Evolutionary conservation across 2,888 invertebrate genomes (phyloP), one percentile per base, ranked within the genome.

Genomic region (Pseudococcus jackbeardsleyi): DNA sequence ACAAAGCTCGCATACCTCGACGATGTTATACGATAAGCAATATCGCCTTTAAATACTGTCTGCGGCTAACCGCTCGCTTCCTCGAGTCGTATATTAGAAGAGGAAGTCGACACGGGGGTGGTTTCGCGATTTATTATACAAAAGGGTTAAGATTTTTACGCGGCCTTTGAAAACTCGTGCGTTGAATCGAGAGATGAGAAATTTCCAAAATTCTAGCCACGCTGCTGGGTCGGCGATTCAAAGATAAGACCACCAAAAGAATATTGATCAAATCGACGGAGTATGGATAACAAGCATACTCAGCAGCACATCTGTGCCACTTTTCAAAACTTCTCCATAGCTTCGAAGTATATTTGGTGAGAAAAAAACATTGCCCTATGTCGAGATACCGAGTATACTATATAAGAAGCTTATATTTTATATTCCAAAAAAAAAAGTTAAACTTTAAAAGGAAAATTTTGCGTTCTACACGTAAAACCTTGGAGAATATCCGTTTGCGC

Each of bases 1-100:
- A 77, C 77, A 39, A 77, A 77, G 77, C 68, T 68, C 26, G 68
- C 39, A 77, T 77, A 77, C 77, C 77, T 77, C 77, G 33, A 33
- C 39, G 77, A 54, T 54, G 54, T 54, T 54, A 50, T 50, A 54
- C 54, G 54, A 54, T 54, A 54, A 54, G 54, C 54, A 54, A 54
- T 54, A n/a, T n/a, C 42, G 77, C 77, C 77, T 68, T 68, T 26
- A 68, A 68, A 68, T 68, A 68, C 68, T 39, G 77, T 54, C 54
- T 54, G 54, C 39, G 77, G 77, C 42, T 42, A 39, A 77, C 77
- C 77, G 77, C 77, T 77, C 77, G 39, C 33, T n/a, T 39, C 15
- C 42, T 9, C 77, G 77, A 17, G 15, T 54, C 54, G 54, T 54
- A 54, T 54, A 54, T 54, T n/a, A 54, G 54, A 54, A 54, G 17